These are phyloP conservation scores for Nasonia longicornis DNA, from an alignment of 1,140 invertebrate genomes.

Conservation along the genomic window DNA sequence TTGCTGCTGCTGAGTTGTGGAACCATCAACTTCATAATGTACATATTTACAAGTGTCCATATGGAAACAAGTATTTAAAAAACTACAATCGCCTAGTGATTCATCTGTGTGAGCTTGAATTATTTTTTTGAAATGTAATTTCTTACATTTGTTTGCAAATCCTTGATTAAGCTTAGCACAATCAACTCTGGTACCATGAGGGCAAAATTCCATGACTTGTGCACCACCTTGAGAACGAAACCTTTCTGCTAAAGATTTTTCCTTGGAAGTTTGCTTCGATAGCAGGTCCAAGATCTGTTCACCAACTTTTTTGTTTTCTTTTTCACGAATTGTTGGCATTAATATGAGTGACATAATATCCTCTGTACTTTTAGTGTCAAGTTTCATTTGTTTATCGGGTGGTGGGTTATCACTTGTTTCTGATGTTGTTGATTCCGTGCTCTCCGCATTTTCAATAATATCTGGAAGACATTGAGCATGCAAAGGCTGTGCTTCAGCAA, in stretches of 20 bases:
- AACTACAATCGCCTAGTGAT: constrained; percentile 95
- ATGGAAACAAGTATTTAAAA: constrained; percentile 98
- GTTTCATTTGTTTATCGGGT: constrained; percentile 59
- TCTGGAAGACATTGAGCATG: constrained; percentile 53
- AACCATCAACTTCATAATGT: constrained; percentile 90
- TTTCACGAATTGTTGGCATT: constrained; percentile 93
- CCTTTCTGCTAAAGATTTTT: constrained; percentile 91
- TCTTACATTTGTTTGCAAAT: constrained; percentile 79
- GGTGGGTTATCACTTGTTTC: constrained; percentile 59
- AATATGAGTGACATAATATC: constrained; percentile 83
- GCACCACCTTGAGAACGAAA: constrained; percentile 95
- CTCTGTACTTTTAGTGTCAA: constrained; percentile 62
- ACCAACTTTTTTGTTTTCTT: constrained; percentile 94
- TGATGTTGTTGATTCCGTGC: constrained; percentile 55
- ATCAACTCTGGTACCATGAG: constrained; percentile 92
- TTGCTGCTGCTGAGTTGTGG: constrained; percentile 67
- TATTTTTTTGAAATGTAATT: constrained; percentile 97
- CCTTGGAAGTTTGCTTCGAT: constrained; percentile 96
- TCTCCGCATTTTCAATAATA: constrained; percentile 55
- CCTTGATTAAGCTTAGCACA: constrained; percentile 77
- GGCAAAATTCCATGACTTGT: constrained; percentile 96
- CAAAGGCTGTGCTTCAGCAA: constrained; percentile 58
- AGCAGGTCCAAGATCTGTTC: constrained; percentile 96
- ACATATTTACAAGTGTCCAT: constrained; percentile 99
- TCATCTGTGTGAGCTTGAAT: constrained; percentile 97